A percentile compares a stretch with the other conserved stretches of the same genome.
Conservation (phyloP, 1,140 invertebrate genomes). For the Goniozus legneri region DNA sequence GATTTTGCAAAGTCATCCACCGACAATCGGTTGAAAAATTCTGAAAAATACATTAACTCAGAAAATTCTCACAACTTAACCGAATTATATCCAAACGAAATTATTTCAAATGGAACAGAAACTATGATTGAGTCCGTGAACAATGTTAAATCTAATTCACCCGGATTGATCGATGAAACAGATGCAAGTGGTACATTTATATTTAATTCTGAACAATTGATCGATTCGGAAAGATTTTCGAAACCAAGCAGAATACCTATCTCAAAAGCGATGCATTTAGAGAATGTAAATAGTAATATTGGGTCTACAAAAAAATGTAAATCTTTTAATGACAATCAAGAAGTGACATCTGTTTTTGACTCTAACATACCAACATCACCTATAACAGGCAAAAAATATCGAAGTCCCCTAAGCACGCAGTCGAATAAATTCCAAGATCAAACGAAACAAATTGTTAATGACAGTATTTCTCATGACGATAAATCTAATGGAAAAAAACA, state of each 20-base stretch:
- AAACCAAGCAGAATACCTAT: constrained; percentile 44
- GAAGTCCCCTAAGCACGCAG: constrained; percentile 37
- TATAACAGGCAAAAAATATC: constrained; percentile 44
- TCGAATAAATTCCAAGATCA: constrained; percentile 28
- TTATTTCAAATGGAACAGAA: too few species aligned
- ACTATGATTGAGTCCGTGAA: too few species aligned
- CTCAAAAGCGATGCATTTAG: constrained; percentile 32
- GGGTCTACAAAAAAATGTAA: constrained; percentile 33
- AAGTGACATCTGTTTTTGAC: constrained; percentile 22
- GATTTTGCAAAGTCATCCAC: too few species aligned
- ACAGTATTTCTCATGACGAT: constrained; percentile 21
- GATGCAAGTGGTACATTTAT: constrained; percentile 7
- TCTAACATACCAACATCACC: constrained; percentile 41
- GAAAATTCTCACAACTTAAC: too few species aligned
- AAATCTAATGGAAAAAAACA: too few species aligned
- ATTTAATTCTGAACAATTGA: constrained; percentile 8
- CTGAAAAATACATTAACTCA: too few species aligned
- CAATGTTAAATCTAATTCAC: too few species aligned
- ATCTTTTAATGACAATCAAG: constrained; percentile 27
- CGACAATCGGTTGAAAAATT: too few species aligned
- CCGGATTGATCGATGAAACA: too few species aligned
- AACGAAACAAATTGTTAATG: constrained; percentile 29
- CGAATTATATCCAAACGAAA: too few species aligned
- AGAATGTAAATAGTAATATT: constrained; percentile 27
- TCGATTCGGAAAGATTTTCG: constrained; percentile 26